Evolutionary conservation across 2,113 vertebrate genomes (phyloP), one percentile per base, ranked within the genome.

Genomic region (Electrona antarctica): DNA sequence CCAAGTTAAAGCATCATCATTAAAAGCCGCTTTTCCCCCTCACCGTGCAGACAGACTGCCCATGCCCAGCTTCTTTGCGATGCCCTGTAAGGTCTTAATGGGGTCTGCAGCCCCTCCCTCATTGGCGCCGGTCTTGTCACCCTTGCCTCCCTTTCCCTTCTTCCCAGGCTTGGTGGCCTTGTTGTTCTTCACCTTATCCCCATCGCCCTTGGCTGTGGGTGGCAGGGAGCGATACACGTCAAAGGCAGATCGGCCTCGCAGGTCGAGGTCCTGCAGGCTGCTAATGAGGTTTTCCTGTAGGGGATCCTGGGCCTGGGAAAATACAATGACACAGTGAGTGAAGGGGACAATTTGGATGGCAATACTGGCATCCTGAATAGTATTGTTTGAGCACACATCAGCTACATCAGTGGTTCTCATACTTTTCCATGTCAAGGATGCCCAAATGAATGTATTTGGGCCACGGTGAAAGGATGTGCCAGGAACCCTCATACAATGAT

Each of bases 41-140:
- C 85, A 98, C 98, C 97, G 95, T 88, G 87, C 92, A 74, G 93
- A 95, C 84, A 99, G 92, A 90, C 90, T 93, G 70, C 84, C 87
- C 72, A 98, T 85, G 73, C 95, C 94, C 67, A 98, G 96, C 81
- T 95, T 97, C 79, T 94, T 96, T 71, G 97, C 96, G 62, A 94
- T 82, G 61, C 77, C 93, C 82, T 98, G 98, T 76, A 99, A 85
- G 88, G 91, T 94, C 93, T 94, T 97, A 64, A 99, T 90, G 29
- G 96, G 95, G 83, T 95, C 95, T 69, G 73, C 95, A 69, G 73
- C 82, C 68, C 93, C 90, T 76, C 93, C 91, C 46, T 89, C 89
- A 0, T 74, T 77, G 73, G 77, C 64, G 57, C 77, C 60, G 0
- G 93, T 92, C 74, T 88, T 92, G 76, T 76, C 68, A 82, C 71